Base-by-base conservation (phyloP, 2,888 invertebrate species). In the Dasysyrphus tricinctus region DNA sequence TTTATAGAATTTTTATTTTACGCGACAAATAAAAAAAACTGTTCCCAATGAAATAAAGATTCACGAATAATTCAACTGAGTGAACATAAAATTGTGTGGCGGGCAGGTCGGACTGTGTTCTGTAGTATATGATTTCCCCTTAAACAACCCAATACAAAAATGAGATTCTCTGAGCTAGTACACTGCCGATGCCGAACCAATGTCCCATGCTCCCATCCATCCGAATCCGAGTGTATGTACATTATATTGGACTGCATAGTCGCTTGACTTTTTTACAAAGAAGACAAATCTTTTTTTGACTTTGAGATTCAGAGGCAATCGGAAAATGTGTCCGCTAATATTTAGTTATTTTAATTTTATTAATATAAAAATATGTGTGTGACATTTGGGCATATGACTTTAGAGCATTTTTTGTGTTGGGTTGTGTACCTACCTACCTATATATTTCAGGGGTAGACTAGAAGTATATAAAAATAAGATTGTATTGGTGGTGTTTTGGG, bases 71-170 rank as follows among this genome's bases (percentile, higher is more conserved):
- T 77, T 80, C 80, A 70, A 86, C 86, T 79, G 86, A 86, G 78
- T 70, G 82, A 82, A 82, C 86, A 79, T 75, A 59, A 86, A 86
- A 67, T 56, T 79, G 75, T 82, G 78, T 86, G 86, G 86, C 86
- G 86, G 86, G 74, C 86, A 86, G 86, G 86, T 86, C 86, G 86
- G 86, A 86, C 86, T 82, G 78, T 49, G 67, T 49, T 65, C 57
- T 82, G 70, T 54, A 51, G 67, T 85, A 86, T 78, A 86, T 82
- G 57, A 54, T 77, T 86, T 86, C 86, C 86, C 86, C 86, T 82
- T 54, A 44, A 61, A 24, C 42, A 65, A 70, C 70, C 47, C 39
- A 24, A 67, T 56, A 69, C 51, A 82, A 73, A 82, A 82, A 63
- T 24, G 32, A 32, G 67, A n/a, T 72, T 76, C 75, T 75, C 24